phyloP scores from a whole-genome alignment of 1,140 invertebrate species.

The Dendroctonus valens region DNA sequence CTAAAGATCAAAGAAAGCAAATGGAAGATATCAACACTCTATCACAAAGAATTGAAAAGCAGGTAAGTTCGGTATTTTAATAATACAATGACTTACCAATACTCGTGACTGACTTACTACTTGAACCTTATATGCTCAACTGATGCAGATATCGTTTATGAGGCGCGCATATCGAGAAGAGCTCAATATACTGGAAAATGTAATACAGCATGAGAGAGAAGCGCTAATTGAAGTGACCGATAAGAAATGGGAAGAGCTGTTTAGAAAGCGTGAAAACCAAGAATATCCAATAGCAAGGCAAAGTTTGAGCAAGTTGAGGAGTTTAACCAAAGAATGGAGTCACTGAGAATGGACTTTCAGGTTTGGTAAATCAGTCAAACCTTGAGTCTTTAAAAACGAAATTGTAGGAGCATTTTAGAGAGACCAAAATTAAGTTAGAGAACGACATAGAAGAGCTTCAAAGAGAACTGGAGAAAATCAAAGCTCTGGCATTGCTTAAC shows the following conservation, averaged over 20 bases:
- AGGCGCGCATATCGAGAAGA: slow-evolving; percentile 71
- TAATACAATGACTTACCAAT: too few relatives aligned
- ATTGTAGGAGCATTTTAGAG: slow-evolving; percentile 60
- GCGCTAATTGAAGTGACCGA: slow-evolving; percentile 54
- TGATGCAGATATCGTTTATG: slow-evolving; percentile 59
- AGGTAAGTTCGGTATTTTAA: slow-evolving; percentile 59
- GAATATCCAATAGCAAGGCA: slow-evolving; percentile 60
- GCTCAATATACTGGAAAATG: slow-evolving; percentile 68
- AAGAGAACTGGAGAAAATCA: slow-evolving; percentile 74
- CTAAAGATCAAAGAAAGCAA: slow-evolving; percentile 63
- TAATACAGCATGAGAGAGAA: slow-evolving; percentile 63
- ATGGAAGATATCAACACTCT: slow-evolving; percentile 72
- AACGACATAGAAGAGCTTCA: slow-evolving; percentile 68
- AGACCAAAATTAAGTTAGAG: slow-evolving; percentile 68
- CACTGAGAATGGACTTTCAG: slow-evolving; percentile 63
- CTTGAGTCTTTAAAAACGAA: not conserved
- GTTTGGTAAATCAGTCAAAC: slow-evolving; percentile 8
- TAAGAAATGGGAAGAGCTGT: slow-evolving; percentile 68
- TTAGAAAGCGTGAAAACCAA: slow-evolving; percentile 61
- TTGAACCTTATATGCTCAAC: too few relatives aligned
- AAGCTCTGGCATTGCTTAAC: slow-evolving; percentile 70
- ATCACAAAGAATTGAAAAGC: slow-evolving; percentile 79
- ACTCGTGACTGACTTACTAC: not conserved
- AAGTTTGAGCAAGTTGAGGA: slow-evolving; percentile 56
- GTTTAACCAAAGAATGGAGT: slow-evolving; percentile 62